Percentiles rank a stretch among this genome's conserved stretches.
phyloP scores from a whole-genome alignment of 2,797 vertebrate genomes.

The Natrix natrix region DNA sequence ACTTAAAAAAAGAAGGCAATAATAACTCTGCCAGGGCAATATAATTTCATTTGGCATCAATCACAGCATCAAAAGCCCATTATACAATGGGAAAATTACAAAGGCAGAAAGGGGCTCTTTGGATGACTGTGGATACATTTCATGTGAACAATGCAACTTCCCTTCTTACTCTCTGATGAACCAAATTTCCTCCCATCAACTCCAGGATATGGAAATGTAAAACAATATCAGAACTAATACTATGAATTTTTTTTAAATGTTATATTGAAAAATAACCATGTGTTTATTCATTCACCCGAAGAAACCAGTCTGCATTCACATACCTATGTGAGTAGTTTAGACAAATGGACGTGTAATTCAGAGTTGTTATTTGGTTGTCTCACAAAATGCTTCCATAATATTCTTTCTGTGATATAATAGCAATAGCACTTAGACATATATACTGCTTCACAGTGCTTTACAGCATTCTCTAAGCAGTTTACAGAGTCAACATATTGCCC shows the following conservation, averaged over 20 bases:
- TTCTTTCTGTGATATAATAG: constrained; percentile 19
- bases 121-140: not conserved
- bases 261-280: not conserved
- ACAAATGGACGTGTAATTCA: constrained; percentile 22
- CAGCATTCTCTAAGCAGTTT: no score
- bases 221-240: not conserved
- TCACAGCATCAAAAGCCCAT: not conserved
- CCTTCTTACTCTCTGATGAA: not conserved
- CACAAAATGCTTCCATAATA: not conserved
- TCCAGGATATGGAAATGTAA: not conserved
- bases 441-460: no score
- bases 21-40: not conserved
- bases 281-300: not conserved
- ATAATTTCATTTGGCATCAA: not conserved
- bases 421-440: no score
- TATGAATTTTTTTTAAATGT: not conserved
- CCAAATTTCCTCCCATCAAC: not conserved
- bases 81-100: not conserved
- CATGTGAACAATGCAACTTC: not conserved
- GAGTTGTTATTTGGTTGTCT: constrained; percentile 18
- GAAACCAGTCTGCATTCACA: not conserved
- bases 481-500: no score
- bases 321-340: not conserved
- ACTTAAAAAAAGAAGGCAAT: not conserved
- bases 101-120: not conserved